Conservation (phyloP, 2,888 invertebrate genomes). For the Blomia tropicalis region DNA sequence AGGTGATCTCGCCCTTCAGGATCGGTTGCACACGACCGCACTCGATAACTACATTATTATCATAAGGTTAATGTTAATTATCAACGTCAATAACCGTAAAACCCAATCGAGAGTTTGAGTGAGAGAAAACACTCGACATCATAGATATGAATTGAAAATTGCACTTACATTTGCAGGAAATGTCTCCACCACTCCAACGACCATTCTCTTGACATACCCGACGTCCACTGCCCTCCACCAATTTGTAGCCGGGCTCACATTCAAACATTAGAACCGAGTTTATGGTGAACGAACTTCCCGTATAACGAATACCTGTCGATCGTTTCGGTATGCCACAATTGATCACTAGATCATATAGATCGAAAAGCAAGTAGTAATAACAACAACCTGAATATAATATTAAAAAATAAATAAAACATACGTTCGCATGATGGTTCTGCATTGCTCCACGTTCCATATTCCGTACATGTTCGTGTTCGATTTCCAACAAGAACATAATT, state of each 20-base stretch:
- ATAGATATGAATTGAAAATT: too few species aligned
- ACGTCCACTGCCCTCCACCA: slow-evolving; percentile 44
- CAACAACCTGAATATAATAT: slow-evolving; percentile 12
- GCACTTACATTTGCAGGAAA: slow-evolving; percentile 29
- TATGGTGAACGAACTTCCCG: slow-evolving; percentile 65
- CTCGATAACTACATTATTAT: slow-evolving; percentile 69
- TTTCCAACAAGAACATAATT: slow-evolving; percentile 62
- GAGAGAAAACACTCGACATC: background rate
- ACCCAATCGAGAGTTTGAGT: too few species aligned
- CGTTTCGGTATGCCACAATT: slow-evolving; percentile 71
- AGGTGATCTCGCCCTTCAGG: slow-evolving; percentile 57
- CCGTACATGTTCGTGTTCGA: slow-evolving; percentile 34
- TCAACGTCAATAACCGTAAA: background rate
- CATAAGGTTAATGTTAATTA: background rate
- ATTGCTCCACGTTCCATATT: slow-evolving; percentile 30
- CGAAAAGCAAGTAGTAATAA: slow-evolving; percentile 18
- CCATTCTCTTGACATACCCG: slow-evolving; percentile 29
- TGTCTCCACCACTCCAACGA: slow-evolving; percentile 29
- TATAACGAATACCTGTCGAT: slow-evolving; percentile 66
- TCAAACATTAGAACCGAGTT: slow-evolving; percentile 72
- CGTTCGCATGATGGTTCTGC: slow-evolving; percentile 29
- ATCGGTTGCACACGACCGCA: slow-evolving; percentile 67
- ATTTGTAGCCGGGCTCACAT: slow-evolving; percentile 65
- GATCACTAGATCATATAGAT: slow-evolving; percentile 48
- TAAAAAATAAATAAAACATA: slow-evolving; percentile 21